These are phyloP conservation scores for Chiloscyllium punctatum DNA, from an alignment of 2,797 vertebrate species.

Conservation along the genomic window DNA sequence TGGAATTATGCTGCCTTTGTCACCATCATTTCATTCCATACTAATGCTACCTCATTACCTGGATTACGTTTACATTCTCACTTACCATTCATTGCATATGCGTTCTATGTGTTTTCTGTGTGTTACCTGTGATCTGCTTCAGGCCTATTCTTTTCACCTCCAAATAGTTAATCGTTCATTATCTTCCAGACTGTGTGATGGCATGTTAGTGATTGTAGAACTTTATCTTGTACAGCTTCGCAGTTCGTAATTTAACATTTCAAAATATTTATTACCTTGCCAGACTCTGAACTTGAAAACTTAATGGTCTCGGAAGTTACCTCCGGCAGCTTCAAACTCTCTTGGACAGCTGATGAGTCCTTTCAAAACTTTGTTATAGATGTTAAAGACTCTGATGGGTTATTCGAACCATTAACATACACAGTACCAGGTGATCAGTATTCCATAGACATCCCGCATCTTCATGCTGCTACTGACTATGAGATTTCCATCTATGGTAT, in stretches of 20 bases:
- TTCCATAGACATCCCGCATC: slow-evolving; percentile 62
- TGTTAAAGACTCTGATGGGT: slow-evolving; percentile 71
- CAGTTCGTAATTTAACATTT: background rate
- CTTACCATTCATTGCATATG: background rate
- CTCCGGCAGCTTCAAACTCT: slow-evolving; percentile 76
- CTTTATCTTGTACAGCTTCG: background rate
- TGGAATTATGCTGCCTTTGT: background rate
- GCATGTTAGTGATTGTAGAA: background rate
- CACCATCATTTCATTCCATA: background rate
- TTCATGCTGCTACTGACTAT: slow-evolving; percentile 72
- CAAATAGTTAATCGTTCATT: background rate
- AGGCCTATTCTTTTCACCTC: background rate
- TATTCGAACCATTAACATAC: slow-evolving; percentile 61
- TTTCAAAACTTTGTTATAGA: slow-evolving; percentile 85
- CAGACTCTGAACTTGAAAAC: slow-evolving; percentile 63
- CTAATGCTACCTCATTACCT: slow-evolving; percentile 13
- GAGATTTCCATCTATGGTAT: slow-evolving; percentile 72
- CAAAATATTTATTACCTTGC: slow-evolving; percentile 37
- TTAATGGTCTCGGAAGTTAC: slow-evolving; percentile 65
- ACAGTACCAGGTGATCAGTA: slow-evolving; percentile 67
- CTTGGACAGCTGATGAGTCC: slow-evolving; percentile 70
- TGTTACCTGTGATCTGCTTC: background rate
- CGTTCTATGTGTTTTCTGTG: background rate
- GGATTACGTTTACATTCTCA: background rate
- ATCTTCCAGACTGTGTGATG: background rate